Conservation (phyloP, 2,888 invertebrate genomes). For the Drosophila vallismaia region DNA sequence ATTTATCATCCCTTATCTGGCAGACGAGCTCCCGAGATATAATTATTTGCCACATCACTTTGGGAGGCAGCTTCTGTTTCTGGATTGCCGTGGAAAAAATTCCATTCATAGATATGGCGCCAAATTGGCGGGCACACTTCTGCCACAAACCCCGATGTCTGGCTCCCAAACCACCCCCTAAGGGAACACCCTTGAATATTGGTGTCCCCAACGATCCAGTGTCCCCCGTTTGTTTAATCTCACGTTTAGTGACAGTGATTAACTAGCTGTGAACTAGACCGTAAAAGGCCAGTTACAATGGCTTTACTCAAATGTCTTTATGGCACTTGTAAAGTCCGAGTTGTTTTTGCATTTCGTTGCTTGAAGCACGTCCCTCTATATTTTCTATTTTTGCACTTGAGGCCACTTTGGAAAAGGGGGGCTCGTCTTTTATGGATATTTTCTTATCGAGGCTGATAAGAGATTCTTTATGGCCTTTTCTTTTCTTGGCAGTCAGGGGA, state of each 20-base stretch:
- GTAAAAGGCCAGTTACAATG: constrained; percentile 17
- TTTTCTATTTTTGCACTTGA: constrained; percentile 2
- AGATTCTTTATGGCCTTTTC: not conserved
- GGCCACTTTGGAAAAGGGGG: constrained; percentile 24
- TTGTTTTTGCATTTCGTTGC: not conserved
- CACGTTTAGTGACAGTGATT: constrained; percentile 20
- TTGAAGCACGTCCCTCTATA: constrained; percentile 5
- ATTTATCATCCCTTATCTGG: constrained; percentile 52
- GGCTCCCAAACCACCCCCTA: not conserved
- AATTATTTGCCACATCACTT: constrained; percentile 29
- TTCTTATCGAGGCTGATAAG: constrained; percentile 44
- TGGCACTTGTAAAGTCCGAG: constrained; percentile 2
- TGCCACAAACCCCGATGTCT: constrained; percentile 7
- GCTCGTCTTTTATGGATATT: constrained; percentile 57
- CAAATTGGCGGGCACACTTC: constrained; percentile 18
- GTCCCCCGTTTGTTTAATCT: constrained; percentile 9
- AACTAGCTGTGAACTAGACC: constrained; percentile 17
- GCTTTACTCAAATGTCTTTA: constrained; percentile 5
- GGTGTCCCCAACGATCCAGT: not conserved
- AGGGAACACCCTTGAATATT: not conserved
- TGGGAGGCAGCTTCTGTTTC: constrained; percentile 31
- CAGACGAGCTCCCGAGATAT: constrained; percentile 25
- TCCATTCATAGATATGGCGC: constrained; percentile 39
- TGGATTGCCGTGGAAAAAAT: constrained; percentile 29
- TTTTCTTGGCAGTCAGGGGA: not conserved